Percentiles rank a stretch among this genome's conserved stretches.
Evolutionary conservation across 1,140 invertebrate species (phyloP).

Genomic region (Octopus bimaculoides): DNA sequence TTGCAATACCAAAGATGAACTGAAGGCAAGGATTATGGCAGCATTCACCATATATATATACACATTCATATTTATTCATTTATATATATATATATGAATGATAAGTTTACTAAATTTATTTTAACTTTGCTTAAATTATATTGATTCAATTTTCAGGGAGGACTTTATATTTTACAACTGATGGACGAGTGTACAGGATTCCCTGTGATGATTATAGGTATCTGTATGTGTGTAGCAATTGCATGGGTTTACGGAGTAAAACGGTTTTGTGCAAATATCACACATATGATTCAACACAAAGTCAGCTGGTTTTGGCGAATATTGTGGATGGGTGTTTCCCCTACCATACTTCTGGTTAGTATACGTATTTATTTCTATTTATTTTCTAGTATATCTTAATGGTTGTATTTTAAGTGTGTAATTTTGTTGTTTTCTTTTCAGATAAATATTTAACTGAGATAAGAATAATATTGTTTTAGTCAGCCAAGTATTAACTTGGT

Average conservation of each 20-base stretch:
- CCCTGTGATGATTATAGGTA: constrained; percentile 79
- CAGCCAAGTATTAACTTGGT: no score
- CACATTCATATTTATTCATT: not conserved
- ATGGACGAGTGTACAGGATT: constrained; percentile 85
- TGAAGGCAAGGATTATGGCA: no score
- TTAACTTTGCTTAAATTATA: no score
- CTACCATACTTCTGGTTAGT: constrained; percentile 69
- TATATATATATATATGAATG: not conserved
- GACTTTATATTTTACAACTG: constrained; percentile 79
- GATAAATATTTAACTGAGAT: no score
- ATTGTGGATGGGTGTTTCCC: constrained; percentile 78
- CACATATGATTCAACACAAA: constrained; percentile 44
- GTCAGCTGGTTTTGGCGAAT: constrained; percentile 65
- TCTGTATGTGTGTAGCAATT: constrained; percentile 66
- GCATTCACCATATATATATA: not conserved
- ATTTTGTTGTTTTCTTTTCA: no score
- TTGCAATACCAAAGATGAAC: no score
- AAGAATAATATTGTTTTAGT: no score
- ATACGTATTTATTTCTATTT: not conserved
- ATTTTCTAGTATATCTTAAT: no score
- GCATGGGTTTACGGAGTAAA: constrained; percentile 71
- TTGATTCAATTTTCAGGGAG: constrained; percentile 56
- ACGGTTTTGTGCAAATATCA: constrained; percentile 47
- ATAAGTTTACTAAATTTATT: no score
- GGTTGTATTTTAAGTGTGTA: no score